Conservation (phyloP, 2,113 vertebrate genomes). For the Monarcha castaneiventris region DNA sequence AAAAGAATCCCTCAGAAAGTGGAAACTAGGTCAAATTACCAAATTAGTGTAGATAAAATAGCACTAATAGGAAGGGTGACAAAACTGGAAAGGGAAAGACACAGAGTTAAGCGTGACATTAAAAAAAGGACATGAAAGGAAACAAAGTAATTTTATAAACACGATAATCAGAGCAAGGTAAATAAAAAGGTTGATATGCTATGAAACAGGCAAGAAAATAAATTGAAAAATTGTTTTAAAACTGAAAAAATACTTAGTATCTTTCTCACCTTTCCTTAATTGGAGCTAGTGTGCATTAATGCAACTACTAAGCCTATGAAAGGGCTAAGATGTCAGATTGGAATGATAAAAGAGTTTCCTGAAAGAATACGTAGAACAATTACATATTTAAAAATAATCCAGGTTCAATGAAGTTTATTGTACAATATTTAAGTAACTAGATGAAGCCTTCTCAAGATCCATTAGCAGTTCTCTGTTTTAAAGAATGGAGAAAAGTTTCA, state of each 20-base stretch:
- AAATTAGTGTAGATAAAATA: background rate
- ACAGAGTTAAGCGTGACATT: background rate
- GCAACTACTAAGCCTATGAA: background rate
- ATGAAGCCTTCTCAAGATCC: background rate
- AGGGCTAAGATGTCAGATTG: background rate
- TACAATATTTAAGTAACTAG: background rate
- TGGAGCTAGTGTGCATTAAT: background rate
- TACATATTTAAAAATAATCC: background rate
- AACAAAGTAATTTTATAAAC: background rate
- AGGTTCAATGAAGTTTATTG: background rate
- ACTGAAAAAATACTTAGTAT: background rate
- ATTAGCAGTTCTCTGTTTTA: background rate
- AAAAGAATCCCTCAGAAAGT: background rate
- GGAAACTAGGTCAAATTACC: background rate
- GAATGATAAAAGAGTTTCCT: background rate
- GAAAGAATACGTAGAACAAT: background rate
- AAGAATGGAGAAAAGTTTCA: background rate
- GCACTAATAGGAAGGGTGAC: background rate
- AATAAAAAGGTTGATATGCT: background rate
- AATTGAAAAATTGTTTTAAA: background rate
- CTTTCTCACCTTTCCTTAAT: background rate
- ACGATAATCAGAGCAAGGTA: background rate
- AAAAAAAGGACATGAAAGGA: background rate
- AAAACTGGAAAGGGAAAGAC: background rate
- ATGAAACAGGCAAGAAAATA: background rate